Conservation (phyloP, 2,797 vertebrate species). For the Erithacus rubecula region DNA sequence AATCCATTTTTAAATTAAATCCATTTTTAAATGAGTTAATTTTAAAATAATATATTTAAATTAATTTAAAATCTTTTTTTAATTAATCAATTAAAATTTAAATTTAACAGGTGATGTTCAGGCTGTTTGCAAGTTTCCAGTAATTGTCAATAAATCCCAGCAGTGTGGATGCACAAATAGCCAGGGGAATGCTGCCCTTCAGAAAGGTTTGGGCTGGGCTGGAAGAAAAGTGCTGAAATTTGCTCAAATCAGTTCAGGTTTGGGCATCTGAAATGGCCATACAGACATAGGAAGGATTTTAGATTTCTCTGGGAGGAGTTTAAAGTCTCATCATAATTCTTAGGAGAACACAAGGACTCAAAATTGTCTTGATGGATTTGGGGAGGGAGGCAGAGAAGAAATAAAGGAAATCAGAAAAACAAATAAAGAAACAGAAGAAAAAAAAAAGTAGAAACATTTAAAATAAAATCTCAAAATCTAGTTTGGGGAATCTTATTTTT, state of each 20-base stretch:
- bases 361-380: not conserved
- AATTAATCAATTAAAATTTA: not conserved
- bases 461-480: not conserved
- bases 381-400: not conserved
- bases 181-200: not conserved
- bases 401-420: not conserved
- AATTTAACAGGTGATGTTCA: not conserved
- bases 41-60: not conserved
- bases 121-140: not conserved
- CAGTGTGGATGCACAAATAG: not conserved
- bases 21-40: not conserved
- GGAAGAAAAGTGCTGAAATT: not conserved
- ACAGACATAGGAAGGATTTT: not conserved
- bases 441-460: not conserved
- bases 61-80: not conserved
- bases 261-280: not conserved
- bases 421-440: not conserved
- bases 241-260: not conserved
- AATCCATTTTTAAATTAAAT: not conserved
- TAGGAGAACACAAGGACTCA: not conserved
- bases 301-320: not conserved
- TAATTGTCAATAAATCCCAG: not conserved
- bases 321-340: not conserved
- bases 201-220: not conserved
- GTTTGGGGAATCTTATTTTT: not conserved